Base-by-base conservation (phyloP, 2,113 vertebrate genomes). In the Silurus meridionalis region DNA sequence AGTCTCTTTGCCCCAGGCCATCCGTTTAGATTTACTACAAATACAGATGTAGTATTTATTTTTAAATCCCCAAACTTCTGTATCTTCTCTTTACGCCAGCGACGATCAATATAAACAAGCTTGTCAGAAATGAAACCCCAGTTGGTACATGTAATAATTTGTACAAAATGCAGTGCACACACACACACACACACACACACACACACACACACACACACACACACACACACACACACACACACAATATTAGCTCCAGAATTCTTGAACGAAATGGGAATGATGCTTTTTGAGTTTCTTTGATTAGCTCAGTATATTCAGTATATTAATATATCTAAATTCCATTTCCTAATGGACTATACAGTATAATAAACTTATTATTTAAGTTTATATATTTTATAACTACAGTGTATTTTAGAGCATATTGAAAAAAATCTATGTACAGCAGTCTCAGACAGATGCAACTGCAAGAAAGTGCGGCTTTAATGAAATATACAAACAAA, bases 21-120 rank as follows among this genome's bases (percentile, higher is more conserved):
- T 63, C 2, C 5, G 21, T 61, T 19, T 23, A 80, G 28, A 63
- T 63, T 48, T 13, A 48, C 79, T 63, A 61, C n/a, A 50, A 81
- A 48, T 48, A 48, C 58, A 81, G 17, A n/a, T 48, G 79, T 17
- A 79, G 28, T 79, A 58, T 57, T 79, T 75, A 60, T 46, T 80
- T 46, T 9, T 11, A 80, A 80, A 48, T 61, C 28, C 57, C 78
- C 14, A 58, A 60, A 46, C 4, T 37, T 37, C 37, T 37, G 37
- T 61, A 58, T 79, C 77, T 78, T 58, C 7, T 58, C 21, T 79
- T 58, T 25, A 79, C 28, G 37, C 8, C 15, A 53, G 19, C n/a
- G 21, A 75, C 6, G 9, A 75, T 75, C 10, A 53, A 48, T 72
- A 72, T 19, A 75, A 75, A 75, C 48, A 53, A 48, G 17, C 6